Evolutionary conservation across 2,888 invertebrate species (phyloP).

Genomic region (Nemotelus nigrinus): DNA sequence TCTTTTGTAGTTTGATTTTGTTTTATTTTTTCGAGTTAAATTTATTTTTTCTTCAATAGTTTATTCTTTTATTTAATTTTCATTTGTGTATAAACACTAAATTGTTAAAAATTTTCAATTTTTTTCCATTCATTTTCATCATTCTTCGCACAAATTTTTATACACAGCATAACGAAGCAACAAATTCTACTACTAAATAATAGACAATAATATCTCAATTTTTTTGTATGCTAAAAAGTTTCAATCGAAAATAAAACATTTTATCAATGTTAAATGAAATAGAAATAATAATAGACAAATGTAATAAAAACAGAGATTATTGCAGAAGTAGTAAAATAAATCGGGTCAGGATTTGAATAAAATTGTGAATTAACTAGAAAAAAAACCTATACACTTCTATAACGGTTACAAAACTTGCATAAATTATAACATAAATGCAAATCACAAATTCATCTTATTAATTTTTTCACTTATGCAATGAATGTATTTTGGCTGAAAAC

Average conservation of each 20-base stretch:
- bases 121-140: conserved; percentile 38
- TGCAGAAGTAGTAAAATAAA: background rate
- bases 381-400: background rate
- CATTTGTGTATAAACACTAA: conserved; percentile 43
- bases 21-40: conserved; percentile 51
- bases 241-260: conserved; percentile 20
- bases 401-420: too few relatives aligned
- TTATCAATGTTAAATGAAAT: conserved; percentile 3
- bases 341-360: background rate
- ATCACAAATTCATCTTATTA: too few relatives aligned
- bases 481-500: too few relatives aligned
- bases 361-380: background rate
- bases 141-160: conserved; percentile 44
- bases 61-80: conserved; percentile 43
- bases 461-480: too few relatives aligned
- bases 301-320: background rate
- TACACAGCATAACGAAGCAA: conserved; percentile 52
- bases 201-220: conserved; percentile 36
- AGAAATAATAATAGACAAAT: background rate
- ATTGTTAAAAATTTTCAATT: conserved; percentile 42
- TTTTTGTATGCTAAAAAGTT: background rate
- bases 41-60: too few relatives aligned
- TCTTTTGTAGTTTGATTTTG: conserved; percentile 51
- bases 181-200: conserved; percentile 50
- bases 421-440: too few relatives aligned